Conservation (phyloP, 2,113 vertebrate genomes). For the Eulemur rufifrons region DNA sequence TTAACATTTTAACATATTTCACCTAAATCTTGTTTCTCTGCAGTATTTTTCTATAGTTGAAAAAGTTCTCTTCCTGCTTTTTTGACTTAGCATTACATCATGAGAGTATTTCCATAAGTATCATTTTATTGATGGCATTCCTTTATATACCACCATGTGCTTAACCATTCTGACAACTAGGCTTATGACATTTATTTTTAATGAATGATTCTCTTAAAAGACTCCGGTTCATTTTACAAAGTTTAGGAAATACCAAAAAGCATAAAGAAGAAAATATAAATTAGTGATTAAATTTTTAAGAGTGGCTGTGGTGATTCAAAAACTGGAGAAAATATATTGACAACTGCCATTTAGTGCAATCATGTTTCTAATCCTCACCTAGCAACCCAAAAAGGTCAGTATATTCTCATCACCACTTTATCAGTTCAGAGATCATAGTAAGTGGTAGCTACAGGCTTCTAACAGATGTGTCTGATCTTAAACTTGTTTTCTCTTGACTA, state of each 20-base stretch:
- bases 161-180: background rate
- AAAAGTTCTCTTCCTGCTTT: background rate
- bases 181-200: background rate
- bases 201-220: background rate
- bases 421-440: background rate
- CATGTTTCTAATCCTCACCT: background rate
- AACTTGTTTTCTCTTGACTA: background rate
- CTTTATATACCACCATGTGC: background rate
- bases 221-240: background rate
- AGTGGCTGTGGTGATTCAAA: background rate
- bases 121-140: background rate
- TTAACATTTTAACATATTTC: background rate
- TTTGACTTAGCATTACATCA: background rate
- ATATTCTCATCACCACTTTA: background rate
- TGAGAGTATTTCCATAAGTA: background rate
- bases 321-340: background rate
- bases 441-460: background rate
- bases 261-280: background rate
- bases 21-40: background rate
- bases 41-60: background rate
- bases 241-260: background rate
- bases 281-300: background rate
- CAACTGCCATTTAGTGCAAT: background rate
- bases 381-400: background rate
- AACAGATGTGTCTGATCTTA: background rate